These are phyloP conservation scores for Anniella stebbinsi DNA, from an alignment of 2,797 vertebrate genomes.

Conservation along the genomic window DNA sequence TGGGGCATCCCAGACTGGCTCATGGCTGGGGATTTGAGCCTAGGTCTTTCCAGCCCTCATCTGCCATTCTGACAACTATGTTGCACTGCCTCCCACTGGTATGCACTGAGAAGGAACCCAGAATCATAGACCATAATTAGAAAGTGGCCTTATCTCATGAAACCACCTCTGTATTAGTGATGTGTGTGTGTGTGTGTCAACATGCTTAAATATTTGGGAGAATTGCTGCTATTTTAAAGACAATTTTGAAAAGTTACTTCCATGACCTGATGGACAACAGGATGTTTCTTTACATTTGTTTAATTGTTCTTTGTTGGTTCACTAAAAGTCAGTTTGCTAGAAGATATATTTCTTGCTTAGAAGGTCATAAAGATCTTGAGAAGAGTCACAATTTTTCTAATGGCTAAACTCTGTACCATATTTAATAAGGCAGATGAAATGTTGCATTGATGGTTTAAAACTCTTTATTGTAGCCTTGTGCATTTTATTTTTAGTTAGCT, in stretches of 20 bases:
- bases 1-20: no score
- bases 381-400: no score
- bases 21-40: not conserved
- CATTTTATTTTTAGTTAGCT: no score
- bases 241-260: not conserved
- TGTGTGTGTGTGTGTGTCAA: no score
- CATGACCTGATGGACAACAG: not conserved
- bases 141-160: not conserved
- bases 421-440: no score
- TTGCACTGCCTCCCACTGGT: not conserved
- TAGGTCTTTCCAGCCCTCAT: not conserved
- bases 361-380: no score
- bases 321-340: no score
- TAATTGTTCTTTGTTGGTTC: no score
- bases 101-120: not conserved
- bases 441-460: no score
- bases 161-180: not conserved
- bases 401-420: no score
- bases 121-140: not conserved
- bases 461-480: no score
- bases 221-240: not conserved
- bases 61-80: not conserved
- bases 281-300: not conserved
- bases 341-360: no score
- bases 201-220: not conserved